phyloP scores from a whole-genome alignment of 2,888 invertebrate species.

The Adineta ricciae region DNA sequence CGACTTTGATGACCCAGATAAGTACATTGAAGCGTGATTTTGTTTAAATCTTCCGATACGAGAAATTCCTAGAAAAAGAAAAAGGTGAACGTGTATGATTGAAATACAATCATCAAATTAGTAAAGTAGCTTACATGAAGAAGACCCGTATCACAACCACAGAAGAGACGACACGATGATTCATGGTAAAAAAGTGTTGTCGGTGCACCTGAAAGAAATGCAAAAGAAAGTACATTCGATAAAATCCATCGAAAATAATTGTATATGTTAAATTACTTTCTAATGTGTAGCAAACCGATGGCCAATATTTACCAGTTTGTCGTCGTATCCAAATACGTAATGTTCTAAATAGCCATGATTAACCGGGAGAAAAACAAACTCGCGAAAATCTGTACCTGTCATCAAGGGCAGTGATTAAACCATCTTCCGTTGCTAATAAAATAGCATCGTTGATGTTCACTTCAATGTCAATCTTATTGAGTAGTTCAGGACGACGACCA shows the following conservation, averaged over 20 bases:
- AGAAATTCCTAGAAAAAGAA: conserved; percentile 63
- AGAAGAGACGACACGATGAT: conserved; percentile 75
- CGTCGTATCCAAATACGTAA: conserved; percentile 90
- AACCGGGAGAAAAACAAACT: neutral
- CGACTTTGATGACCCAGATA: conserved; percentile 66
- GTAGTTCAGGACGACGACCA: neutral
- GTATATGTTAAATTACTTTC: conserved; percentile 51
- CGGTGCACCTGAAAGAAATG: conserved; percentile 60
- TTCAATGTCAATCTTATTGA: neutral
- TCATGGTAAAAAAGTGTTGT: conserved; percentile 75
- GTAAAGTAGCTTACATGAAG: conserved; percentile 55
- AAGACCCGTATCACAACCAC: conserved; percentile 90
- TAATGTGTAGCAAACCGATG: conserved; percentile 89
- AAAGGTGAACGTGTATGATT: neutral
- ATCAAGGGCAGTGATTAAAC: neutral
- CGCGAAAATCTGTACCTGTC: neutral
- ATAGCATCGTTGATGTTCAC: neutral
- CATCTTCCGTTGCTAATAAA: neutral
- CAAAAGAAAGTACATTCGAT: no score
- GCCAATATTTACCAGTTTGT: conserved; percentile 97
- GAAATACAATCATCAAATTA: neutral
- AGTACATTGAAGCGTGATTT: conserved; percentile 73
- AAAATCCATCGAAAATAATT: neutral
- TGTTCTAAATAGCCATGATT: conserved; percentile 58
- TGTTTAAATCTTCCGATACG: conserved; percentile 83